A percentile compares a stretch with the other conserved stretches of the same genome.
phyloP scores from a whole-genome alignment of 2,888 invertebrate species.

The Drosophila kokeensis region DNA sequence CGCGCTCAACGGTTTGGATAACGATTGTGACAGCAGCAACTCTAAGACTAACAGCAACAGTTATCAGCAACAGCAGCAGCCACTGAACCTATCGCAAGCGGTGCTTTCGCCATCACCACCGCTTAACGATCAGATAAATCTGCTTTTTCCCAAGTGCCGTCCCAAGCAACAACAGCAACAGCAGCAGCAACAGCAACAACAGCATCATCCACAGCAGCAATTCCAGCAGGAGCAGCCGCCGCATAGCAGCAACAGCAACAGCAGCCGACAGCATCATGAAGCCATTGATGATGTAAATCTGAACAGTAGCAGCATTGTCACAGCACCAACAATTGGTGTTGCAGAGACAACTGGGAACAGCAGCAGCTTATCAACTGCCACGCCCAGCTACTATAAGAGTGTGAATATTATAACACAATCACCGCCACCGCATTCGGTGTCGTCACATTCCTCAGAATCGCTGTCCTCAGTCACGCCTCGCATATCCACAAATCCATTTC shows the following conservation, averaged over 20 bases:
- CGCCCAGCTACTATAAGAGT: conserved; percentile 75
- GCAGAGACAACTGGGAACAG: conserved; percentile 36
- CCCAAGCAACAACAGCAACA: conserved; percentile 86
- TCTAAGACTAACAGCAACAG: conserved; percentile 42
- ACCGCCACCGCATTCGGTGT: conserved; percentile 83
- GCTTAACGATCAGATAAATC: conserved; percentile 91
- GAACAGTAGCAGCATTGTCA: conserved; percentile 45
- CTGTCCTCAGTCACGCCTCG: conserved; percentile 84
- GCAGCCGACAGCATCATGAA: conserved; percentile 57
- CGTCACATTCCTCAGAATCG: conserved; percentile 84
- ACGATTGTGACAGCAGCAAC: conserved; percentile 52
- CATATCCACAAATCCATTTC: conserved; percentile 85
- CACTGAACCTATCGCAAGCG: conserved; percentile 72
- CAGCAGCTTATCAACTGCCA: conserved; percentile 25
- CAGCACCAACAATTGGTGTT: conserved; percentile 17
- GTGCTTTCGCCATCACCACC: conserved; percentile 86
- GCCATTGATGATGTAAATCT: conserved; percentile 52
- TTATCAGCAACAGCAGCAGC: conserved; percentile 54
- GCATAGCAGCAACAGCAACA: conserved; percentile 36
- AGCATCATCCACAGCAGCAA: conserved; percentile 41
- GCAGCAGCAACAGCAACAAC: conserved; percentile 31
- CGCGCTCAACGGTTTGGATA: conserved; percentile 57
- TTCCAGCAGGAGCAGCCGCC: conserved; percentile 44
- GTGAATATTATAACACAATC: conserved; percentile 83
- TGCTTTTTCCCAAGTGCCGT: conserved; percentile 94